A percentile compares a stretch with the other conserved stretches of the same genome.
Conservation (phyloP, 2,797 vertebrate species). For the Cuculus canorus region DNA sequence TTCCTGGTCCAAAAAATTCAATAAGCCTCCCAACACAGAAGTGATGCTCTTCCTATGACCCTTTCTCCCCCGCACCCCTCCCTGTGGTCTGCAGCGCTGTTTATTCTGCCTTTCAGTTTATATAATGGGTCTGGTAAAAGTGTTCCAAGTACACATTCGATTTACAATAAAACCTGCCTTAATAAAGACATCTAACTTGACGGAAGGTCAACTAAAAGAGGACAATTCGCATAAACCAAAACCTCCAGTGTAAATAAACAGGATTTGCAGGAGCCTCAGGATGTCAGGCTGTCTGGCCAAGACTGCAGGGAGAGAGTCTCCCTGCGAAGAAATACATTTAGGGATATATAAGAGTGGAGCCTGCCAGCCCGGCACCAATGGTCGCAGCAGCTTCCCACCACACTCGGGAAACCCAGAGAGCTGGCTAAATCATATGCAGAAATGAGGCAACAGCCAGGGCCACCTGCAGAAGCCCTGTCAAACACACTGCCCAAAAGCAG, state of each 20-base stretch:
- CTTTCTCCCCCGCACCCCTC: not conserved
- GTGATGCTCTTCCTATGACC: not conserved
- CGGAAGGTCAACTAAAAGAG: constrained; percentile 50
- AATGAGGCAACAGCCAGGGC: not conserved
- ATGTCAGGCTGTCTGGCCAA: constrained; percentile 51
- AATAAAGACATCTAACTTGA: constrained; percentile 59
- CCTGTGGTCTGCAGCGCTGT: not conserved
- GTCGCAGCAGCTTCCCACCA: not conserved
- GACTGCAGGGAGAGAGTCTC: not conserved
- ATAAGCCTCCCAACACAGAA: not conserved
- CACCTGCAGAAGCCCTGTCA: not conserved
- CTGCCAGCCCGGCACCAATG: not conserved
- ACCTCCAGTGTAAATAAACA: constrained; percentile 57
- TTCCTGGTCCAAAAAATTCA: not conserved
- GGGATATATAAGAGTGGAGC: not conserved
- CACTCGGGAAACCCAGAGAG: not conserved
- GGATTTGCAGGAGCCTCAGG: constrained; percentile 55
- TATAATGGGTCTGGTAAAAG: constrained; percentile 48
- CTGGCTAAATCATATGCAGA: accelerated
- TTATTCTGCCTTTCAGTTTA: constrained; percentile 47
- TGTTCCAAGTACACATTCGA: constrained; percentile 50
- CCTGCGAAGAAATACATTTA: not conserved
- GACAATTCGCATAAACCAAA: constrained; percentile 49
- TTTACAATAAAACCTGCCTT: constrained; percentile 65
- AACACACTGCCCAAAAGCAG: accelerated